phyloP scores from a whole-genome alignment of 2,888 invertebrate species.

The Argyresthia albistria region DNA sequence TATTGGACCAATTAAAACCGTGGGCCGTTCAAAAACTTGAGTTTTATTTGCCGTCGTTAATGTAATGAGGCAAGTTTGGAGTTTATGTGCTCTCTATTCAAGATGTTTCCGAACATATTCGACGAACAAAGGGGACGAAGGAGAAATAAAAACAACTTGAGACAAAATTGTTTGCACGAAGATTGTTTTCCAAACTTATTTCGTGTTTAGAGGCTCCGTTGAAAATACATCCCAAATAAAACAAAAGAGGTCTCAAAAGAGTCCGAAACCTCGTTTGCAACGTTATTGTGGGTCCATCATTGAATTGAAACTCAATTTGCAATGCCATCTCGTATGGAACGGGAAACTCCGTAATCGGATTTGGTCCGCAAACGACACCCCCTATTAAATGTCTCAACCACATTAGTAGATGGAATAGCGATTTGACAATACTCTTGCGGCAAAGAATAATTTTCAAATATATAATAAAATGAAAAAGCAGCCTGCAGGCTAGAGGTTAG shows the following conservation, averaged over 20 bases:
- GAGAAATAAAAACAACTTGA: neutral
- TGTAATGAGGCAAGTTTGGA: too few species aligned
- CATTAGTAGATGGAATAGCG: neutral
- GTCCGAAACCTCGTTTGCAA: neutral
- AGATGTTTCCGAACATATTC: too few species aligned
- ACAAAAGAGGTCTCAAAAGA: neutral
- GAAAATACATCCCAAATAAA: neutral
- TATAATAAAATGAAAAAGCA: too few species aligned
- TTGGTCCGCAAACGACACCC: constrained; percentile 28
- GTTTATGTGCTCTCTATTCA: too few species aligned
- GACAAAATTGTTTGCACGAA: neutral
- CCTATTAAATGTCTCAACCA: constrained; percentile 20
- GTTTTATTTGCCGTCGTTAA: too few species aligned
- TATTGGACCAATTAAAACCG: constrained; percentile 1
- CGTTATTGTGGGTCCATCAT: neutral
- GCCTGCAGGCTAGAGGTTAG: too few species aligned
- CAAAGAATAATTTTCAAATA: too few species aligned
- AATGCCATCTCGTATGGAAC: constrained; percentile 15
- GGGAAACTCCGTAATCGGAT: constrained; percentile 27
- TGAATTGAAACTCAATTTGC: neutral
- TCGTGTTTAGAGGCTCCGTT: too few species aligned
- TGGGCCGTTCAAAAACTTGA: too few species aligned
- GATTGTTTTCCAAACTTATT: neutral
- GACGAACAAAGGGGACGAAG: too few species aligned
- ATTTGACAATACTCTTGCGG: neutral